Percentiles rank a stretch among this genome's conserved stretches.
Evolutionary conservation across 1,140 invertebrate species (phyloP).

Genomic region (Aporrectodea caliginosa): DNA sequence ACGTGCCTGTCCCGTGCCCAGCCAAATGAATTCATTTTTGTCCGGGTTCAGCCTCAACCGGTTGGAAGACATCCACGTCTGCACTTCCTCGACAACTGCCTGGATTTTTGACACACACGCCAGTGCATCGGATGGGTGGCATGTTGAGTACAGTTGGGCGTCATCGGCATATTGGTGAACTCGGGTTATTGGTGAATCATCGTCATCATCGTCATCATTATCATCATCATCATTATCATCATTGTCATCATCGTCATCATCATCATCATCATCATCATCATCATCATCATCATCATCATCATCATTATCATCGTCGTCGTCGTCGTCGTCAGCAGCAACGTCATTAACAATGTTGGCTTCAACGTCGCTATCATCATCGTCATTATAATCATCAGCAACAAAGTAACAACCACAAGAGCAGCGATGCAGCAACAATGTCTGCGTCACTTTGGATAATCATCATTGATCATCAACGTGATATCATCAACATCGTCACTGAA

Average conservation of each 20-base stretch:
- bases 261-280: conserved; percentile 37
- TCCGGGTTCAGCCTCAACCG: no score
- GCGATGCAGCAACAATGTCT: no score
- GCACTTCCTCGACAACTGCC: no score
- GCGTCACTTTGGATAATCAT: no score
- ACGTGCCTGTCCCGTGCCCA: no score
- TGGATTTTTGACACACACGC: no score
- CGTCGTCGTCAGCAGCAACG: conserved; percentile 31
- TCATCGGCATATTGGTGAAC: no score
- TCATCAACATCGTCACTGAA: no score
- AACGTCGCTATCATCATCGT: conserved; percentile 30
- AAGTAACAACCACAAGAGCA: no score
- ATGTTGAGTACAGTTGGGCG: neutral
- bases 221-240: conserved; percentile 32
- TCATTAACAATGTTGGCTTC: conserved; percentile 13
- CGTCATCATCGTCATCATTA: conserved; percentile 29
- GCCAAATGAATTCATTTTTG: no score
- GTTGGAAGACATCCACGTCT: no score
- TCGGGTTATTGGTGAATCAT: neutral
- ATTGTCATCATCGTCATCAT: conserved; percentile 37
- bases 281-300: conserved; percentile 36
- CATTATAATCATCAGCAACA: conserved; percentile 28
- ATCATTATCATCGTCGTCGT: conserved; percentile 31
- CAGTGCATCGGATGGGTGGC: conserved; percentile 14
- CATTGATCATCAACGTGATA: no score